Percentiles rank a stretch among this genome's conserved stretches.
Evolutionary conservation across 2,113 vertebrate species (phyloP).

Genomic region (Tenebrosternarchus preto): DNA sequence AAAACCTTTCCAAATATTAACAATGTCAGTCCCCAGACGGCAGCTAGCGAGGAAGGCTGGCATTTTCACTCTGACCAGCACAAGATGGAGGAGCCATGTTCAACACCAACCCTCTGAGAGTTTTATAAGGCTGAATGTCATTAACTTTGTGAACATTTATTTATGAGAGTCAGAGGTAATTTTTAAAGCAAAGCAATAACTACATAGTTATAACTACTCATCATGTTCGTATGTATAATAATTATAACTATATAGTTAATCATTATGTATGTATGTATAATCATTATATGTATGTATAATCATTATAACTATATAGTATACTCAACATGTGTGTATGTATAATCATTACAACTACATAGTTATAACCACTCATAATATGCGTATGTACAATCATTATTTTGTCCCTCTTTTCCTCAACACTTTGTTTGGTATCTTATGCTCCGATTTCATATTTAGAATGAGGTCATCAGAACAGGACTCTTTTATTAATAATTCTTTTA

Average conservation of each 20-base stretch:
- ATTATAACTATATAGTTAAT: too few relatives aligned
- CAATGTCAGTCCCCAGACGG: slow-evolving; percentile 1
- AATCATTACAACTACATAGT: slow-evolving; percentile 1
- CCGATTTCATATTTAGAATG: slow-evolving; percentile 44
- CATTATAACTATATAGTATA: too few relatives aligned
- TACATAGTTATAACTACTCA: slow-evolving; percentile 12
- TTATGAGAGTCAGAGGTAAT: not conserved
- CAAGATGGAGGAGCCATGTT: slow-evolving; percentile 4
- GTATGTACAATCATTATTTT: not conserved
- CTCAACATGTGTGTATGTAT: too few relatives aligned
- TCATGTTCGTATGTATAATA: slow-evolving; percentile 13
- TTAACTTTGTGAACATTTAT: not conserved
- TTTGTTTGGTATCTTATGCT: not conserved
- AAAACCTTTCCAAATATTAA: slow-evolving; percentile 34
- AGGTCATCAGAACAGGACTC: slow-evolving; percentile 64
- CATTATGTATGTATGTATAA: slow-evolving; percentile 15
- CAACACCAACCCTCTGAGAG: not conserved
- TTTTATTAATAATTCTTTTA: slow-evolving; percentile 70
- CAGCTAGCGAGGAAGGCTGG: slow-evolving; percentile 12
- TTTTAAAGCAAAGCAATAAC: not conserved
- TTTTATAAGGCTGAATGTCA: slow-evolving; percentile 34
- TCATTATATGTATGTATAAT: not conserved
- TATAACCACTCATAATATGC: slow-evolving; percentile 19
- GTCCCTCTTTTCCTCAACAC: slow-evolving; percentile 15
- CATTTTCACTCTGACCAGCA: slow-evolving; percentile 35